Base-by-base conservation (phyloP, 2,797 vertebrate genomes). In the Cottoperca gobio region DNA sequence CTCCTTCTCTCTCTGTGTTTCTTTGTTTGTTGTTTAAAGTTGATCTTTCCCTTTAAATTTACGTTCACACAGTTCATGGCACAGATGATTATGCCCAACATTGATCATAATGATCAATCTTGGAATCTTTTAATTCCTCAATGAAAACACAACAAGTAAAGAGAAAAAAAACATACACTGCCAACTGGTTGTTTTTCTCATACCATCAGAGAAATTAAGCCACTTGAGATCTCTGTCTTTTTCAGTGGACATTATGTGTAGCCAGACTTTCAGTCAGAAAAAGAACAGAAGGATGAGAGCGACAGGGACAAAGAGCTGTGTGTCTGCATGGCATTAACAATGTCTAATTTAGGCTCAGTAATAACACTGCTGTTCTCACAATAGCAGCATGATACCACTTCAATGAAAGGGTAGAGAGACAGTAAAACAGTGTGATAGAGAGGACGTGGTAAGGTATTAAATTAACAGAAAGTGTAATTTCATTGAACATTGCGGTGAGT, bases 151-250 rank as follows among this genome's bases (percentile, higher is more conserved):
- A 50, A 8, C 21, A 50, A 16, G 23, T 19, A 28, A 21, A 55
- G 16, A 31, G 23, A 26, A 64, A 68, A 33, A n/a, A 52, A 42
- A 57, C 2, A 58, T 65, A 31, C 9, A 6, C 21, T 24, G 23
- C 42, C 21, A n/a, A 33, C 23, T 49, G 50, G 52, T 33, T 60
- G n/a, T 17, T 12, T 24, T 39, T 40, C 31, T 48, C 19, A 70
- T 81, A 60, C 37, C 65, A 59, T 69, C 70, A 67, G 57, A 79
- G n/a, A 46, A 28, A 43, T 49, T 2, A n/a, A n/a, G n/a, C n/a
- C n/a, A n/a, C n/a, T n/a, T 60, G 68, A 83, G 48, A 74, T 72
- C 64, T 42, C 59, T 37, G 46, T 58, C 19, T 74, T 48, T 63
- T 59, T 50, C 48, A 24, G 13, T 52, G 39, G 54, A 70, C 48